Evolutionary conservation across 2,113 vertebrate species (phyloP).

Genomic region (Campylomormyrus tamandua): DNA sequence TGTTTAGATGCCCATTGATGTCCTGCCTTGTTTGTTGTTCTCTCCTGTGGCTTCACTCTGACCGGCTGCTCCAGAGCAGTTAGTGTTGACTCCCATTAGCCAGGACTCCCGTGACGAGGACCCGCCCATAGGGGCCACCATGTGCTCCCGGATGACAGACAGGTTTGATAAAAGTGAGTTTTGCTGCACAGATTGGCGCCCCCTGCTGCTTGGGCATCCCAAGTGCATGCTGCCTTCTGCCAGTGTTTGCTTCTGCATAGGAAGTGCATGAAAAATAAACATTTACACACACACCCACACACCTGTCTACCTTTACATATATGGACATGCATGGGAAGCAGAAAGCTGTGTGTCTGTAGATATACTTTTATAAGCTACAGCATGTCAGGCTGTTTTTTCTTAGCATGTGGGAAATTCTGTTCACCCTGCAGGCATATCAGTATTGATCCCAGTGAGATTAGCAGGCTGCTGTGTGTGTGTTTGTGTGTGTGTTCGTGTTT

Average conservation of each 20-base stretch:
- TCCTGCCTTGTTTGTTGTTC: constrained; percentile 54
- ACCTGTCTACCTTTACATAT: neutral
- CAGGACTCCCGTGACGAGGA: constrained; percentile 61
- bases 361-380: neutral
- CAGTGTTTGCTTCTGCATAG: constrained; percentile 42
- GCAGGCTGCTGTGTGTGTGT: neutral
- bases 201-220: constrained; percentile 22
- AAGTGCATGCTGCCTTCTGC: constrained; percentile 50
- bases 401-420: neutral
- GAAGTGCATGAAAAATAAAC: constrained; percentile 34
- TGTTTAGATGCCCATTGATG: constrained; percentile 31
- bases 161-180: constrained; percentile 74
- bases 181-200: constrained; percentile 46
- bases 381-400: neutral
- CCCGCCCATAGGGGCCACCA: constrained; percentile 54
- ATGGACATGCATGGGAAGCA: neutral
- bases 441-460: neutral
- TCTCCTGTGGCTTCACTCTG: constrained; percentile 45
- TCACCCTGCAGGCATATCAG: neutral
- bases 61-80: constrained; percentile 60
- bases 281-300: neutral
- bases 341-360: neutral
- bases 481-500: neutral
- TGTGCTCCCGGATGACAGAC: constrained; percentile 59
- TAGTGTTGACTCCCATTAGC: constrained; percentile 72